phyloP scores from a whole-genome alignment of 1,140 invertebrate genomes.

The Himalopsyche phryganea region DNA sequence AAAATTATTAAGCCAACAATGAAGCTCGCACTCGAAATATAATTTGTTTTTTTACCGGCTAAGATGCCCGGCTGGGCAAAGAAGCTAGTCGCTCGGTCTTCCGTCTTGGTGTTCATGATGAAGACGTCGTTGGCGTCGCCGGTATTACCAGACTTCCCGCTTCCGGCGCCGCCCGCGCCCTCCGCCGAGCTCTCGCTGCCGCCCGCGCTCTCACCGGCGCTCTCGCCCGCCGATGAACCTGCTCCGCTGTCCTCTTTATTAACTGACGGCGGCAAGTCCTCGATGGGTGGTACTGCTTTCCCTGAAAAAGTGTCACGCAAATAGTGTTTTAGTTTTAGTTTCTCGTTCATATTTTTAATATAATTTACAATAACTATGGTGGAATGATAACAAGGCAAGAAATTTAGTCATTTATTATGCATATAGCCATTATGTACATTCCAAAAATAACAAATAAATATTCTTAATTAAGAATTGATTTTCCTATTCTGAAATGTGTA shows the following conservation, averaged over 20 bases:
- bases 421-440: too few relatives aligned
- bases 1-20: too few relatives aligned
- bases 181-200: conserved; percentile 33
- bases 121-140: conserved; percentile 56
- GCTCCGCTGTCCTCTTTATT: conserved; percentile 12
- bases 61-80: conserved; percentile 92
- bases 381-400: too few relatives aligned
- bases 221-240: conserved; percentile 4
- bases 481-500: too few relatives aligned
- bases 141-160: conserved; percentile 41
- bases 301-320: neutral
- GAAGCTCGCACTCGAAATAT: too few relatives aligned
- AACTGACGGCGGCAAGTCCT: neutral
- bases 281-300: conserved; percentile 15
- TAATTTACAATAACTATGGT: too few relatives aligned
- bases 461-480: too few relatives aligned
- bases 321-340: too few relatives aligned
- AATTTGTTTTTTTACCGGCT: conserved; percentile 82
- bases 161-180: conserved; percentile 42
- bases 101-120: conserved; percentile 75
- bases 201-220: neutral
- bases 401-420: too few relatives aligned
- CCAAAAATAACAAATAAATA: too few relatives aligned
- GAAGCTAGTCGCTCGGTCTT: conserved; percentile 82
- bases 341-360: too few relatives aligned